Base-by-base conservation (phyloP, 2,797 vertebrate genomes). In the Falco columbarius region DNA sequence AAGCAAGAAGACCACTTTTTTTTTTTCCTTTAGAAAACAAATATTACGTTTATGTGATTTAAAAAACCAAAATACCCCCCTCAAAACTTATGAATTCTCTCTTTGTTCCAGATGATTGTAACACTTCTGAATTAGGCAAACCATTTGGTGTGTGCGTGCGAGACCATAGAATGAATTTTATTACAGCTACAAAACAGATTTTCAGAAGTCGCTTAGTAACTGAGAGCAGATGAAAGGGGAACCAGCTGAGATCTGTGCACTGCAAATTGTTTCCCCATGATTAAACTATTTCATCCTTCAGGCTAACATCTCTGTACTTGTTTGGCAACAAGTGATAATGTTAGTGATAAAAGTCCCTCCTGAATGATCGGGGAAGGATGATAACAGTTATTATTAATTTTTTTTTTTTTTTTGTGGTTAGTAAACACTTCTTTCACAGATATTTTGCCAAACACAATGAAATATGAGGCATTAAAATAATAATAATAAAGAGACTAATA, bases 201-300 rank as follows among this genome's bases (percentile, higher is more conserved):
- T 97, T 96, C 74, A 90, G 95, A 96, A 94, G 96, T 87, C 58
- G 51, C 89, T 89, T 95, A 92, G 91, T 95, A 95, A 95, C 91
- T 59, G 94, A 27, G 79, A 77, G 89, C 85, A 92, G 83, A 96
- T 96, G 96, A 97, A 97, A 97, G 95, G 91, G 96, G 93, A 92
- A 72, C 90, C 87, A 97, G 92, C 90, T 92, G 96, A 97, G 96
- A 94, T 94, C 81, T 89, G 93, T 89, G 89, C 85, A 46, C 91
- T 92, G 89, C 92, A 96, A 96, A 97, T 94, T 91, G 95, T 94
- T 97, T 97, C 94, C 97, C 95, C 93, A 58, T 94, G 96, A 97
- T 95, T 94, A 95, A 98, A 97, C 93, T 74, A 96, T 94, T 97
- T 82, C 92, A 83, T 97, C 95, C 95, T 96, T 96, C 55, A 21